phyloP scores from a whole-genome alignment of 92 coral and sea anemone species.

The Epizoanthus scotinus region DNA sequence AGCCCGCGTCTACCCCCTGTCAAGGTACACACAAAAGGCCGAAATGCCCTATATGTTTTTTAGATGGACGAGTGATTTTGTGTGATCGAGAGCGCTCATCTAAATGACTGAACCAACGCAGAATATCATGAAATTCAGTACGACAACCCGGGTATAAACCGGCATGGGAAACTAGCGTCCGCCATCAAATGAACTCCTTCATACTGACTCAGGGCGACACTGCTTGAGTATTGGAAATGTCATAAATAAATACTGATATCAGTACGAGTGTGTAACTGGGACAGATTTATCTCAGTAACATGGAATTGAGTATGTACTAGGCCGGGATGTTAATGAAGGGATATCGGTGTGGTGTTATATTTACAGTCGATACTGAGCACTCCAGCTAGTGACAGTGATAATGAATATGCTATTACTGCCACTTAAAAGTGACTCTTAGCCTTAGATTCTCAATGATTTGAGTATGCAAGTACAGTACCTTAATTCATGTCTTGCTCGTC shows the following conservation, averaged over 20 bases:
- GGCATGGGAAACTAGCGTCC: neutral
- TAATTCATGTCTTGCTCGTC: neutral
- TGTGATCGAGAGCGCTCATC: neutral
- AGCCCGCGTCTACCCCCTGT: conserved; percentile 1
- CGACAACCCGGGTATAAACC: neutral
- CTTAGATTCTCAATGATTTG: neutral
- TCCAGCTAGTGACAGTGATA: conserved; percentile 15
- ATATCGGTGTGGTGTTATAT: neutral
- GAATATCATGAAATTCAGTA: neutral
- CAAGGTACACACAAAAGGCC: neutral
- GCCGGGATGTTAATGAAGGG: neutral
- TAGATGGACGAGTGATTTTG: neutral
- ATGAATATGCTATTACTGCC: conserved; percentile 19
- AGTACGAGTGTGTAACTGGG: too few species aligned
- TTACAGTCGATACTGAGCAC: neutral
- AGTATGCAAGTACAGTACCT: neutral
- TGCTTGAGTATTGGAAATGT: too few species aligned
- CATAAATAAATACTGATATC: too few species aligned
- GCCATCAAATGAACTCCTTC: neutral
- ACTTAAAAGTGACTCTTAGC: neutral
- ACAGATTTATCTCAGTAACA: too few species aligned
- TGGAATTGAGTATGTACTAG: neutral
- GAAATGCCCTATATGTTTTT: neutral
- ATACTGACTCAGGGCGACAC: neutral
- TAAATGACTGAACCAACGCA: neutral